Evolutionary conservation across 2,113 vertebrate genomes (phyloP).

Genomic region (Pantherophis guttatus): DNA sequence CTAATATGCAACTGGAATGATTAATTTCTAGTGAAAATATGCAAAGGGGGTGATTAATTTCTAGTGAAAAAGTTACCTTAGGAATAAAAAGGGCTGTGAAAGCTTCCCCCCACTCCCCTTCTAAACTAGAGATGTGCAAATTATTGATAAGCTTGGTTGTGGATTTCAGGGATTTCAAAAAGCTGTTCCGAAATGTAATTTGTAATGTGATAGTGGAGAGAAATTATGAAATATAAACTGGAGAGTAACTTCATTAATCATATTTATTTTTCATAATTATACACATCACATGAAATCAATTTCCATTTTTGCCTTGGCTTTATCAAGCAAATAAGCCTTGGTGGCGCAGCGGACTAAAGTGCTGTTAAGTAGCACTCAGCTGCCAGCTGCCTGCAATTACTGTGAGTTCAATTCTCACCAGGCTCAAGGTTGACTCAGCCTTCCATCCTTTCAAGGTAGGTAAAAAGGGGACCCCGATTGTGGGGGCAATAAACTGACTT

Average conservation of each 20-base stretch:
- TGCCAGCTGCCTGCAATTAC: too few species aligned
- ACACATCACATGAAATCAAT: background rate
- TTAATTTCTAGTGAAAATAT: background rate
- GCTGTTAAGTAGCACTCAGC: too few species aligned
- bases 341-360: too few species aligned
- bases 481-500: too few species aligned
- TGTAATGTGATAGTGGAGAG: background rate
- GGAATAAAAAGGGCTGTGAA: background rate
- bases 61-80: background rate
- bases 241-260: background rate
- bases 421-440: too few species aligned
- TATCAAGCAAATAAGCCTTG: background rate
- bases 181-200: background rate
- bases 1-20: background rate
- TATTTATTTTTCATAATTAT: background rate
- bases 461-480: too few species aligned
- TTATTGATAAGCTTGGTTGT: background rate
- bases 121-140: background rate
- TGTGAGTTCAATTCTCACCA: too few species aligned
- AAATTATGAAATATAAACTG: background rate
- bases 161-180: background rate
- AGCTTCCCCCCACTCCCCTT: background rate
- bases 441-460: too few species aligned
- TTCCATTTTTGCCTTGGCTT: background rate
- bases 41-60: background rate